Base-by-base conservation (phyloP, 2,888 invertebrate species). In the Eurytoma adleriae region DNA sequence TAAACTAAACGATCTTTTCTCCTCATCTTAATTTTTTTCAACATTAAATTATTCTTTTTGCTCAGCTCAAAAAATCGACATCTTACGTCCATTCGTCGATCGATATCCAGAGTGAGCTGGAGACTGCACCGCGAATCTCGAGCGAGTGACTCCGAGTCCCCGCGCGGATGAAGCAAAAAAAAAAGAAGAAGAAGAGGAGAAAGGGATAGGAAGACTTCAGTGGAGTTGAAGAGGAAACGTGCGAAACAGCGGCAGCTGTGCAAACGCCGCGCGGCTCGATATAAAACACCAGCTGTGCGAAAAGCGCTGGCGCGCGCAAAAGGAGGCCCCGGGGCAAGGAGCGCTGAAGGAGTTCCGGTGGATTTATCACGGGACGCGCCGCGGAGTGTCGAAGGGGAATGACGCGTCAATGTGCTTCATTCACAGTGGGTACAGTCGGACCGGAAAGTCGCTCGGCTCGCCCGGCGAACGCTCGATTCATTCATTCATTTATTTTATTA, bases 381-480 rank as follows among this genome's bases (percentile, higher is more conserved):
- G 73, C 75, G 69, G 80, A 84, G 85, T 84, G 84, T 85, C 85
- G 86, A 86, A 84, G 85, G 84, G 85, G 83, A 84, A 84, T 84
- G 14, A 56, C 83, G 82, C 83, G 85, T 86, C 85, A 86, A 86
- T 85, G 86, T 85, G 84, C 79, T 80, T 86, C 86, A 86, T 86
- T 86, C 85, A 86, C 83, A 79, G 81, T 81, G 79, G 3, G 83
- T 83, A 84, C 83, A 84, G 84, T 84, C 81, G 78, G 74, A 68
- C 74, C 68, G 79, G 80, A 84, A 84, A 85, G 79, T 83, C 40
- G 3, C n/a, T 62, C 62, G 40, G 5, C 40, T 24, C 20, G 27
- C 13, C 2, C 40, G 13, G 27, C 1, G 5, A 56, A 13, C 10
- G 3, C 3, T 3, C 18, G n/a, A 4, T 68, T 59, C 24, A 40